phyloP scores from a whole-genome alignment of 2,797 vertebrate species.

The Sylvilagus floridanus region DNA sequence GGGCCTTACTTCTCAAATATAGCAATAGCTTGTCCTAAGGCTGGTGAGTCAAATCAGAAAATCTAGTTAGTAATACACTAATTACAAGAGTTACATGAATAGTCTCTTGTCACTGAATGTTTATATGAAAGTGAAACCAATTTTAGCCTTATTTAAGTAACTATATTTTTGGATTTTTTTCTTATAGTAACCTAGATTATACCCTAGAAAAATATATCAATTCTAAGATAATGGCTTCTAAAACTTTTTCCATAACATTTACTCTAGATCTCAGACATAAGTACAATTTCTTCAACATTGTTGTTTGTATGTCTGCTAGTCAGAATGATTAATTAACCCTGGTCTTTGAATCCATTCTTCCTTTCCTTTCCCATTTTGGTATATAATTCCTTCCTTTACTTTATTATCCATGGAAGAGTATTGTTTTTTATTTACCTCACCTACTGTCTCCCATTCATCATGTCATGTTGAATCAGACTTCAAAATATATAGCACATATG shows the following conservation, averaged over 20 bases:
- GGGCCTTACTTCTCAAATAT: neutral
- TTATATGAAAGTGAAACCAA: constrained; percentile 23
- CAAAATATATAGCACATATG: neutral
- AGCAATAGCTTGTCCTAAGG: neutral
- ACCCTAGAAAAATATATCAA: neutral
- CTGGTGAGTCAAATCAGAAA: neutral
- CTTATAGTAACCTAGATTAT: neutral
- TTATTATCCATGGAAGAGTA: neutral
- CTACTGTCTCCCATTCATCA: neutral
- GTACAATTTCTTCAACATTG: neutral
- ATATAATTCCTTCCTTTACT: neutral
- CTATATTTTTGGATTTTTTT: neutral
- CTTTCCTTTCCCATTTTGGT: neutral
- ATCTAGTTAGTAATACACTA: neutral
- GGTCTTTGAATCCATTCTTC: neutral
- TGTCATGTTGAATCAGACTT: neutral
- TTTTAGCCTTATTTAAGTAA: neutral
- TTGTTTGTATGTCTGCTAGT: neutral
- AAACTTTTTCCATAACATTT: neutral
- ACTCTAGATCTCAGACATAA: neutral
- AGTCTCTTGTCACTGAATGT: neutral
- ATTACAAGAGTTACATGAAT: neutral
- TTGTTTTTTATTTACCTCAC: neutral
- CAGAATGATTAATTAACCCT: neutral
- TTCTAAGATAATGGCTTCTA: neutral